A percentile compares a stretch with the other conserved stretches of the same genome.
phyloP scores from a whole-genome alignment of 2,888 invertebrate species.

The Phaonia tiefii region DNA sequence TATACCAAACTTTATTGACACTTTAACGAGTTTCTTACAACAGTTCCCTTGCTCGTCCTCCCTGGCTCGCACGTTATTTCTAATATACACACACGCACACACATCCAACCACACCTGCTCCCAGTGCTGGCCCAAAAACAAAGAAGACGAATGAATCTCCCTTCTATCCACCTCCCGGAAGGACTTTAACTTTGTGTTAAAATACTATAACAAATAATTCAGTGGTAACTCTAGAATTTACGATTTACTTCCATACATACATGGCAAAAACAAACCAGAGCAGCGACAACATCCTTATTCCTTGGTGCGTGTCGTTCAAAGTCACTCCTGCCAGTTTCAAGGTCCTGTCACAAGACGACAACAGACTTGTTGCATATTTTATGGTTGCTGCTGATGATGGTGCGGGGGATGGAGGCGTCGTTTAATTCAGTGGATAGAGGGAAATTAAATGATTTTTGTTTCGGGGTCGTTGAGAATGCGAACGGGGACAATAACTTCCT shows the following conservation, averaged over 20 bases:
- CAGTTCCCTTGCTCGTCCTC: neutral
- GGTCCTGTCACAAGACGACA: neutral
- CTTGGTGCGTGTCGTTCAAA: conserved; percentile 15
- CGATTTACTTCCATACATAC: conserved; percentile 25
- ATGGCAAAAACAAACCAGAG: conserved; percentile 1
- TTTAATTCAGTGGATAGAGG: neutral
- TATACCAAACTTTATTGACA: conserved; percentile 55
- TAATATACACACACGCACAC: neutral
- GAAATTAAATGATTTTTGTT: conserved; percentile 12
- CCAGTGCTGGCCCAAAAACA: neutral
- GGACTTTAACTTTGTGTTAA: conserved; percentile 42
- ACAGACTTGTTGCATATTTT: conserved; percentile 39
- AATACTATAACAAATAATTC: conserved; percentile 31
- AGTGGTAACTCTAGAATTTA: conserved; percentile 25
- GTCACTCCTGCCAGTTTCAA: neutral
- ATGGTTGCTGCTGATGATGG: neutral
- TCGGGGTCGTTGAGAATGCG: too few species aligned
- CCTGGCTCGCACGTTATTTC: neutral
- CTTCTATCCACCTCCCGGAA: conserved; percentile 1
- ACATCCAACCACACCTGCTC: neutral
- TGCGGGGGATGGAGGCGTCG: neutral
- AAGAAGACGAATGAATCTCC: conserved; percentile 13
- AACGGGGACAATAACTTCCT: conserved; percentile 14
- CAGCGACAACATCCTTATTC: conserved; percentile 2
- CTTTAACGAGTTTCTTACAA: conserved; percentile 48